phyloP scores from a whole-genome alignment of 2,113 vertebrate genomes.

The Urocitellus parryii region DNA sequence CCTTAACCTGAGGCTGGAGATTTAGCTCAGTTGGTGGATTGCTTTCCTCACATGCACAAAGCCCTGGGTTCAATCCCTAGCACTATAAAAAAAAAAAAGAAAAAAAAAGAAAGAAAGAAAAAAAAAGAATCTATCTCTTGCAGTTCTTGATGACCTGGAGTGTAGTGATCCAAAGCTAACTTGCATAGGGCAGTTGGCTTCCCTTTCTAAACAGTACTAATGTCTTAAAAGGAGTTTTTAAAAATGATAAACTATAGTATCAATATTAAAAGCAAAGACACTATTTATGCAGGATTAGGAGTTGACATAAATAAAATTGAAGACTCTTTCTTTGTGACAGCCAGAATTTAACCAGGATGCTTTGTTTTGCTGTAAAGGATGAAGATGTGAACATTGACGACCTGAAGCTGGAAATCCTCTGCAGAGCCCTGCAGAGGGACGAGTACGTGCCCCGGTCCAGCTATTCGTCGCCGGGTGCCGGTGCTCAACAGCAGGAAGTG shows the following conservation, averaged over 20 bases:
- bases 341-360: neutral
- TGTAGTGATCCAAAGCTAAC: neutral
- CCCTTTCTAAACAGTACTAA: neutral
- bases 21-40: no score
- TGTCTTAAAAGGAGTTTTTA: neutral
- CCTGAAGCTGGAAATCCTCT: constrained; percentile 95
- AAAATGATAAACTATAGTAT: neutral
- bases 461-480: no score
- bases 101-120: no score
- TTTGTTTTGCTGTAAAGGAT: constrained; percentile 83
- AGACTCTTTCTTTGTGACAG: neutral
- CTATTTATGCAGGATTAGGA: neutral
- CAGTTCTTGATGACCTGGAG: constrained; percentile 4
- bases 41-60: no score
- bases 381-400: constrained; percentile 89
- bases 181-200: neutral
- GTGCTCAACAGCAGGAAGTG: neutral
- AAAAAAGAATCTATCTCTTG: no score
- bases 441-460: constrained; percentile 86
- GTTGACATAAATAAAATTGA: neutral
- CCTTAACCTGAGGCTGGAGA: neutral
- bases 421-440: constrained; percentile 93
- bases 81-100: no score
- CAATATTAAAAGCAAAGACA: neutral
- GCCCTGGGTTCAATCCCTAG: no score